Conservation (phyloP, 2,888 invertebrate genomes). For the Biston stratarius region DNA sequence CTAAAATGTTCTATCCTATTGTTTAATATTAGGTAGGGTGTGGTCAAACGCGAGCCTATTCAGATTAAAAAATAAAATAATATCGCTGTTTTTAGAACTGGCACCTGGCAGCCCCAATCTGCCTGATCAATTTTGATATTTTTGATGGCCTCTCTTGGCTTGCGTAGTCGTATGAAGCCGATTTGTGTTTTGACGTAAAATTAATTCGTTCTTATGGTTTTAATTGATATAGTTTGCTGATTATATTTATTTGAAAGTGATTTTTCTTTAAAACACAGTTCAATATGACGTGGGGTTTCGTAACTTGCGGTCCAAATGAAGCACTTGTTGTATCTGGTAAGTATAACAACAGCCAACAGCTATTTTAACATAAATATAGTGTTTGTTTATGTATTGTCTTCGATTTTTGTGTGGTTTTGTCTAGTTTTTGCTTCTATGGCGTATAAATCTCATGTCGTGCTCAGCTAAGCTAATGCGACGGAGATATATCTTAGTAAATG, state of each 20-base stretch:
- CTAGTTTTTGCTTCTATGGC: not conserved
- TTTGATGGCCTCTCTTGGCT: conserved; percentile 14
- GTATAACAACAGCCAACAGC: conserved; percentile 44
- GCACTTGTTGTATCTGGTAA: conserved; percentile 97
- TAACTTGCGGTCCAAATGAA: conserved; percentile 97
- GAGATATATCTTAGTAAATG: not conserved
- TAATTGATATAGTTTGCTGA: conserved; percentile 52
- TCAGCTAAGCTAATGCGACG: not conserved
- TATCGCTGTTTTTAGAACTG: not conserved
- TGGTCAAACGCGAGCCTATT: too few relatives aligned
- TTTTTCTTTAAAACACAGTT: conserved; percentile 46
- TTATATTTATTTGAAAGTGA: conserved; percentile 58
- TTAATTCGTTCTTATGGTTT: conserved; percentile 57
- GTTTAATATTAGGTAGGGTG: too few relatives aligned
- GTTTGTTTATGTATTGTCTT: conserved; percentile 2
- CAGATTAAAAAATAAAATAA: too few relatives aligned
- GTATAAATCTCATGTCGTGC: not conserved
- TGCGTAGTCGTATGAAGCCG: conserved; percentile 43
- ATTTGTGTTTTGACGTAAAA: conserved; percentile 66
- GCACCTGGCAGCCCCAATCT: not conserved
- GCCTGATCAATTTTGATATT: conserved; percentile 10
- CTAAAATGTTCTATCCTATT: too few relatives aligned
- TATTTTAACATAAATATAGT: conserved; percentile 20
- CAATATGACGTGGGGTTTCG: conserved; percentile 94
- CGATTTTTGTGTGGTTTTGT: not conserved